phyloP scores from a whole-genome alignment of 1,140 invertebrate species.

The Brachionus rubens region DNA sequence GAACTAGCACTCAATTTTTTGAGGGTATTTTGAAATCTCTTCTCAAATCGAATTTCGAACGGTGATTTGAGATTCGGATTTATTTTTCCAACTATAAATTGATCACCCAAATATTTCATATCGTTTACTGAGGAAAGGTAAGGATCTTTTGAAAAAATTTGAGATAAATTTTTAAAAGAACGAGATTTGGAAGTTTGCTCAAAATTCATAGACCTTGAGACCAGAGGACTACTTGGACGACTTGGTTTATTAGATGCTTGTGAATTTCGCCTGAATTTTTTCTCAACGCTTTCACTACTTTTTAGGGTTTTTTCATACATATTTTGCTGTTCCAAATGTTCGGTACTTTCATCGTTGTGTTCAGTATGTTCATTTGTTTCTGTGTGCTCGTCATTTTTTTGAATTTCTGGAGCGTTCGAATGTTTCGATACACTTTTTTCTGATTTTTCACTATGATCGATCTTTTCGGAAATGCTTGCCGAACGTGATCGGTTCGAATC shows the following conservation, averaged over 20 bases:
- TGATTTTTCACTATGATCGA: background rate
- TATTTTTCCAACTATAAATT: conserved; percentile 24
- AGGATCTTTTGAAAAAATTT: background rate
- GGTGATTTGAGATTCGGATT: background rate
- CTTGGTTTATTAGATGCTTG: background rate
- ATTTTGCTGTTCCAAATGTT: background rate
- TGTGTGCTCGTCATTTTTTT: background rate
- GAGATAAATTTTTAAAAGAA: background rate
- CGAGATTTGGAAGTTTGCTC: background rate
- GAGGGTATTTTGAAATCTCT: conserved; percentile 6
- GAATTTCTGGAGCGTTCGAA: background rate
- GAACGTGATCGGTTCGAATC: background rate
- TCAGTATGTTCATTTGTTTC: background rate
- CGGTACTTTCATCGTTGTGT: background rate
- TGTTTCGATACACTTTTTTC: background rate
- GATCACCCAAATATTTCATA: conserved; percentile 25
- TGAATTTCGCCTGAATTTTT: background rate
- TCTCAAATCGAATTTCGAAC: conserved; percentile 16
- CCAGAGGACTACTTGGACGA: background rate
- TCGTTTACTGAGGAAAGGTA: conserved; percentile 27
- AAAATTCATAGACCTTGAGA: background rate
- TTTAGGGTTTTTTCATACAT: conserved; percentile 18
- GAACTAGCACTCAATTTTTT: background rate
- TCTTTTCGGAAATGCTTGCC: background rate
- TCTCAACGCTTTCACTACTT: background rate